A percentile compares a stretch with the other conserved stretches of the same genome.
Conservation (phyloP, 2,113 vertebrate genomes). For the Callopanchax toddi region DNA sequence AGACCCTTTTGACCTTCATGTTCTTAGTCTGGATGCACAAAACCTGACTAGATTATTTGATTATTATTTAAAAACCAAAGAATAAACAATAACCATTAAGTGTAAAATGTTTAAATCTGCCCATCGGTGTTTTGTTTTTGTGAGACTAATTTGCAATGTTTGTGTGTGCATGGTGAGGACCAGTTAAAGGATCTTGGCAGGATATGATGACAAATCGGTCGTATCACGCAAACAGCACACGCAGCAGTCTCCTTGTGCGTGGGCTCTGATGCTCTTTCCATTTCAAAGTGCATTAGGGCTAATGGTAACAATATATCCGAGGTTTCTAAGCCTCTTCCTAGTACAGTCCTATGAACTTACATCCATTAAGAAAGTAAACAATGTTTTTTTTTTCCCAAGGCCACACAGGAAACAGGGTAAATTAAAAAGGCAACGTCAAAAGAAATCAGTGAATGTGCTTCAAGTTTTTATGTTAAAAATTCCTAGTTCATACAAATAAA, state of each 20-base stretch:
- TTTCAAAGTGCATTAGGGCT: conserved; percentile 79
- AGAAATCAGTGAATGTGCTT: conserved; percentile 35
- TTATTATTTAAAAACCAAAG: too few relatives aligned
- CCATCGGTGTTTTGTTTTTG: conserved; percentile 4
- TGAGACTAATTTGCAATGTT: conserved; percentile 29
- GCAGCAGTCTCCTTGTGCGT: conserved; percentile 41
- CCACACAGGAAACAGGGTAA: conserved; percentile 23
- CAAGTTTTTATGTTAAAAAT: conserved; percentile 16
- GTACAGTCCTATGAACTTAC: conserved; percentile 38
- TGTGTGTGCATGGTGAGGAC: conserved; percentile 22
- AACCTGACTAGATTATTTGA: too few relatives aligned
- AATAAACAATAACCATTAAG: too few relatives aligned
- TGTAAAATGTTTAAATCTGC: conserved; percentile 8
- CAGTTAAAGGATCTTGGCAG: conserved; percentile 51
- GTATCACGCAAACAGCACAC: conserved; percentile 49
- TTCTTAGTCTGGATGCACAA: too few relatives aligned
- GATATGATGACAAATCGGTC: conserved; percentile 46
- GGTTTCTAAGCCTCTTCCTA: conserved; percentile 66
- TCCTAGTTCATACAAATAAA: conserved; percentile 1
- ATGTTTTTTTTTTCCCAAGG: conserved; percentile 58
- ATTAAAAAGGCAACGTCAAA: conserved; percentile 21
- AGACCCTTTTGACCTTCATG: conserved; percentile 38
- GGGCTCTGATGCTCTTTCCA: conserved; percentile 76
- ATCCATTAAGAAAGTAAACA: conserved; percentile 82
- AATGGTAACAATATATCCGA: conserved; percentile 74